Evolutionary conservation across 2,888 invertebrate species (phyloP).

Genomic region (Cheilosia soror): DNA sequence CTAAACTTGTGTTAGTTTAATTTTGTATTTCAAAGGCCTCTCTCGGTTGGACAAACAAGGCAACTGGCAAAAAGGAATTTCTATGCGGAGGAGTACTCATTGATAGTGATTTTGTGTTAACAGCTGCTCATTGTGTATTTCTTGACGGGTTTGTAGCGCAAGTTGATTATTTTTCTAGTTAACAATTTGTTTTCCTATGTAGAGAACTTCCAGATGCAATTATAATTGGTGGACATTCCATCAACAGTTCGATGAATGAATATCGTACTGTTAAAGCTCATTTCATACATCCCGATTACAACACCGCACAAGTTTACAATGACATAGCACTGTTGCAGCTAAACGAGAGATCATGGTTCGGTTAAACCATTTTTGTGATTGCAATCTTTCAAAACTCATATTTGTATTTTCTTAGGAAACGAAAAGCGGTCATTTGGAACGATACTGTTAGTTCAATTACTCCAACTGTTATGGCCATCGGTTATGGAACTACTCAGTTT

Average conservation of each 20-base stretch:
- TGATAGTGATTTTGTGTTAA: slow-evolving; percentile 5
- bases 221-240: slow-evolving; percentile 4
- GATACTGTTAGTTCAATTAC: background rate
- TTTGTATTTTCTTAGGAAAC: slow-evolving; percentile 12
- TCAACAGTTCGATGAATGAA: slow-evolving; percentile 1
- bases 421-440: background rate
- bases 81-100: slow-evolving; percentile 15
- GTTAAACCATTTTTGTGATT: background rate
- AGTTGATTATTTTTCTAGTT: background rate
- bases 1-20: background rate
- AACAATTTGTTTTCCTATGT: background rate
- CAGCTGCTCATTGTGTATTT: slow-evolving; percentile 26
- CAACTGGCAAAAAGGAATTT: background rate
- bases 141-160: slow-evolving; percentile 11
- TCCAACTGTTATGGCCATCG: slow-evolving; percentile 16
- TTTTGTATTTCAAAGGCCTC: background rate
- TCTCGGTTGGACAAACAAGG: slow-evolving; percentile 14
- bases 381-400: background rate
- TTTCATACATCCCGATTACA: slow-evolving; percentile 14
- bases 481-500: slow-evolving; percentile 41
- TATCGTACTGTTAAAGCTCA: slow-evolving; percentile 1
- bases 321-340: slow-evolving; percentile 32
- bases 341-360: slow-evolving; percentile 7
- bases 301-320: slow-evolving; percentile 17
- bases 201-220: slow-evolving; percentile 33